These are phyloP conservation scores for Patella caerulea DNA, from an alignment of 2,888 invertebrate species.

Conservation along the genomic window DNA sequence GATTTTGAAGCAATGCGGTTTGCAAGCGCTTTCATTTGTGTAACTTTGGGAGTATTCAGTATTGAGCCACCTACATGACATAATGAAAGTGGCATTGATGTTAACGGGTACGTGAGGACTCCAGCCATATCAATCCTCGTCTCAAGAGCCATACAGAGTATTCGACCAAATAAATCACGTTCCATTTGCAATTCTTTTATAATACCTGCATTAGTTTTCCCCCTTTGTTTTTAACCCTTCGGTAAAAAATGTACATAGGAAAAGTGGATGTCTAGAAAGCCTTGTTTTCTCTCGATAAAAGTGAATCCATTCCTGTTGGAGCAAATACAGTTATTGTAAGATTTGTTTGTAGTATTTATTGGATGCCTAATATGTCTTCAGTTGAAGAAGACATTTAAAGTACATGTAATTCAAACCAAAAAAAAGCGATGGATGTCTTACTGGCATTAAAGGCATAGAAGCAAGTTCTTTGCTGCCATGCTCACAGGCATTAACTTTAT, in stretches of 20 bases:
- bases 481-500: background rate
- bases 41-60: too few species aligned
- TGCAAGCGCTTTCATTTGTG: too few species aligned
- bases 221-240: too few species aligned
- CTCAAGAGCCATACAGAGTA: too few species aligned
- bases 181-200: too few species aligned
- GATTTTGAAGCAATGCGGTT: too few species aligned
- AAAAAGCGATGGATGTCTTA: background rate
- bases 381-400: background rate
- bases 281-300: background rate
- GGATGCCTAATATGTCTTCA: background rate
- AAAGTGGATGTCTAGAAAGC: background rate
- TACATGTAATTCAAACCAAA: background rate
- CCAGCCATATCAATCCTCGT: too few species aligned
- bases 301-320: background rate
- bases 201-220: too few species aligned
- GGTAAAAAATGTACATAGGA: background rate
- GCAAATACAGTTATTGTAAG: background rate
- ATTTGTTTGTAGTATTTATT: background rate
- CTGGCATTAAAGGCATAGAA: background rate
- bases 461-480: background rate
- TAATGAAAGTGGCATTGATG: too few species aligned
- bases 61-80: too few species aligned
- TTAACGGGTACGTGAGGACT: too few species aligned
- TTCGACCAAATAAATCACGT: too few species aligned